These are phyloP conservation scores for Proisotoma minuta DNA, from an alignment of 2,888 invertebrate species.

Conservation along the genomic window DNA sequence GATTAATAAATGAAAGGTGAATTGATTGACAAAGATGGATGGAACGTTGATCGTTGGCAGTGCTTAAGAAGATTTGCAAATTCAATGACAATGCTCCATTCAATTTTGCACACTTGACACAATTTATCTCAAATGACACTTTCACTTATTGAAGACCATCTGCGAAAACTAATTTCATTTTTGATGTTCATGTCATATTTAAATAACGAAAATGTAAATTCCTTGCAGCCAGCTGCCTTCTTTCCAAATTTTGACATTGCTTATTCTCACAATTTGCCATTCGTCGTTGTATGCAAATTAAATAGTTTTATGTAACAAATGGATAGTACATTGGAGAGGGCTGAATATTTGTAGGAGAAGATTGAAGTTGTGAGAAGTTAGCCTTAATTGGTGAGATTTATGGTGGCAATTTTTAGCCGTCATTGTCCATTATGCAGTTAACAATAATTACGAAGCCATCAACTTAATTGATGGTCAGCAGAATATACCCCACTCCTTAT, in stretches of 20 bases:
- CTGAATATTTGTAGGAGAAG: too few species aligned
- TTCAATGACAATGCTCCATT: slow-evolving; percentile 15
- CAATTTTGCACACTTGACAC: slow-evolving; percentile 16
- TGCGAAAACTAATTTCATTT: too few species aligned
- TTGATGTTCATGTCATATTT: too few species aligned
- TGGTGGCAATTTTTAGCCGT: background rate
- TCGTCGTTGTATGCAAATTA: too few species aligned
- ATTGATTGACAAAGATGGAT: slow-evolving; percentile 6
- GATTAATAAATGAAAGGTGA: background rate
- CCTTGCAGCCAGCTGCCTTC: too few species aligned
- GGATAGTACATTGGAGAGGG: too few species aligned
- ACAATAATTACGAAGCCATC: background rate
- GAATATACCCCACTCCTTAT: too few species aligned
- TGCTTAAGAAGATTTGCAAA: background rate
- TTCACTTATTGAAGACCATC: slow-evolving; percentile 10
- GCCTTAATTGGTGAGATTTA: background rate
- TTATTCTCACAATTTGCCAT: too few species aligned
- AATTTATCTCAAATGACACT: slow-evolving; percentile 17
- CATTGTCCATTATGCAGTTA: background rate
- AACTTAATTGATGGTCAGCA: background rate
- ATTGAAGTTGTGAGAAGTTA: background rate
- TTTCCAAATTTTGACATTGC: too few species aligned
- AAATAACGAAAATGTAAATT: too few species aligned
- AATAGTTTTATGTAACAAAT: too few species aligned
- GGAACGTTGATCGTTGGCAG: background rate